These are phyloP conservation scores for Littorina saxatilis DNA, from an alignment of 1,140 invertebrate genomes.

Conservation along the genomic window DNA sequence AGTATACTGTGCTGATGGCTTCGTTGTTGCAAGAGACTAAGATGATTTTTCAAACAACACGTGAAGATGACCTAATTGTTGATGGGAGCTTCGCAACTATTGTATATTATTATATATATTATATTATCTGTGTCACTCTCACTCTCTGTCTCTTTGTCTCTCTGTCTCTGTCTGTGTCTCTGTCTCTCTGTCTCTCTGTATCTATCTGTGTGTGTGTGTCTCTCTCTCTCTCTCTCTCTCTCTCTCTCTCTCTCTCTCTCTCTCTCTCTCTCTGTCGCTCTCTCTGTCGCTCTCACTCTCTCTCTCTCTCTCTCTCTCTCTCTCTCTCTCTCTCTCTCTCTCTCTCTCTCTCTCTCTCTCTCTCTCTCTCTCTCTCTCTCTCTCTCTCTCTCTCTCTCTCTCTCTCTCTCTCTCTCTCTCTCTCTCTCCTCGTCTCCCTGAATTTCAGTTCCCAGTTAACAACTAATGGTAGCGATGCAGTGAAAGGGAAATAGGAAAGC, in stretches of 20 bases:
- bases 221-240: not conserved
- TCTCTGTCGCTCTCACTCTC: not conserved
- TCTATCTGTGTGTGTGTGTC: not conserved
- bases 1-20: too few species aligned
- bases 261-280: not conserved
- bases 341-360: not conserved
- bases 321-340: not conserved
- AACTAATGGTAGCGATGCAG: too few species aligned
- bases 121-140: not conserved
- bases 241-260: not conserved
- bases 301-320: conserved; percentile 1
- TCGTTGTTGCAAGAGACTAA: too few species aligned
- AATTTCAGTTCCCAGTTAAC: too few species aligned
- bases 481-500: too few species aligned
- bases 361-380: not conserved
- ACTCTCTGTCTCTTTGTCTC: not conserved
- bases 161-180: not conserved
- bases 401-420: conserved; percentile 17
- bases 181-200: not conserved
- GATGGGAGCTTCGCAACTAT: too few species aligned
- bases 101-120: too few species aligned
- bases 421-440: not conserved
- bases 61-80: too few species aligned
- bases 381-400: not conserved
- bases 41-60: too few species aligned